Percentiles rank a stretch among this genome's conserved stretches.
Evolutionary conservation across 2,888 invertebrate species (phyloP).

Genomic region (Alitta virens): DNA sequence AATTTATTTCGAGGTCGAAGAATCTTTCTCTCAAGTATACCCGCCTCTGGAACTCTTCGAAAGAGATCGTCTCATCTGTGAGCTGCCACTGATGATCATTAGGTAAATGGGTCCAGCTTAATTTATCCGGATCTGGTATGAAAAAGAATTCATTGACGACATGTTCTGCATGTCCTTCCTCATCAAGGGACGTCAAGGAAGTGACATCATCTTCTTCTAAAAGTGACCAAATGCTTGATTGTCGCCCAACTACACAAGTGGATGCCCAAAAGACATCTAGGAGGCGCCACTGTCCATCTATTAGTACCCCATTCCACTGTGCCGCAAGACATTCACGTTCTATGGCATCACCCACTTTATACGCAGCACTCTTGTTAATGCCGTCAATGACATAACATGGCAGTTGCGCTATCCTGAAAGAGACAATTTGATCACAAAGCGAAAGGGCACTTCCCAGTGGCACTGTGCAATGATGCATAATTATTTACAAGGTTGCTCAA

Average conservation of each 20-base stretch:
- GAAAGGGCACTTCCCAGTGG: too few relatives aligned
- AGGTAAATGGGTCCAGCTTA: constrained; percentile 51
- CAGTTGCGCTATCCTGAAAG: constrained; percentile 45
- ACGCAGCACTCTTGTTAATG: constrained; percentile 54
- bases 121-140: constrained; percentile 47
- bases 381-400: constrained; percentile 50
- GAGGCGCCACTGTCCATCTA: constrained; percentile 49
- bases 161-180: constrained; percentile 45
- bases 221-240: constrained; percentile 45
- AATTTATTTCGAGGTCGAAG: constrained; percentile 40
- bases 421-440: not conserved
- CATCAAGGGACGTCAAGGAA: not conserved
- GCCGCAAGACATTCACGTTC: constrained; percentile 47
- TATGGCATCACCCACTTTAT: constrained; percentile 42
- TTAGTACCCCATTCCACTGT: constrained; percentile 53
- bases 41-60: constrained; percentile 41
- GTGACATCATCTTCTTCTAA: constrained; percentile 31
- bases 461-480: too few relatives aligned
- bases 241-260: constrained; percentile 45
- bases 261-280: constrained; percentile 53
- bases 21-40: constrained; percentile 51
- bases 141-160: constrained; percentile 54
- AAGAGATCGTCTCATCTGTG: constrained; percentile 36
- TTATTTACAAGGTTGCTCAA: too few relatives aligned
- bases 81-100: constrained; percentile 50